Percentiles rank a stretch among this genome's conserved stretches.
Evolutionary conservation across 2,888 invertebrate species (phyloP).

Genomic region (Xiphydria camelus): DNA sequence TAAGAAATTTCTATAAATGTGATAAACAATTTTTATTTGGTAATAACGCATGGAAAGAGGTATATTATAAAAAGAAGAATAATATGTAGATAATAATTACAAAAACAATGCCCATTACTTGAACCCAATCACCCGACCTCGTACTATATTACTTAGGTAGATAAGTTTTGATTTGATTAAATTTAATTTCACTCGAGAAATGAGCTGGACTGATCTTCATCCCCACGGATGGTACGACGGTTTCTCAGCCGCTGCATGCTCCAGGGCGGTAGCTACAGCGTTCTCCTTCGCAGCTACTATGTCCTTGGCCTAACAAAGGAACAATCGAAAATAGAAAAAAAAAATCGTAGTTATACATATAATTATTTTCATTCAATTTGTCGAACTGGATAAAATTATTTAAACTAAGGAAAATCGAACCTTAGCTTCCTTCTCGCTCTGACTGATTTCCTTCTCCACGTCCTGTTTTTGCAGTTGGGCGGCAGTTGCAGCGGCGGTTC

Average conservation of each 20-base stretch:
- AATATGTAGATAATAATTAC: too few relatives aligned
- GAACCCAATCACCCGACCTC: too few relatives aligned
- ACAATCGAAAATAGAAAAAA: constrained; percentile 4
- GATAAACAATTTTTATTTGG: too few relatives aligned
- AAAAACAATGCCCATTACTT: too few relatives aligned
- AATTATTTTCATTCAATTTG: not conserved
- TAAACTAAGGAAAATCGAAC: constrained; percentile 23
- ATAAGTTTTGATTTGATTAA: too few relatives aligned
- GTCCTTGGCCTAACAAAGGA: constrained; percentile 41
- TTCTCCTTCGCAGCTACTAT: constrained; percentile 52
- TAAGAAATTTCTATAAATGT: too few relatives aligned
- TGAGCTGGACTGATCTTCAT: constrained; percentile 23
- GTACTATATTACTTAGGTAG: too few relatives aligned
- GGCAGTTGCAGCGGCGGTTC: constrained; percentile 71
- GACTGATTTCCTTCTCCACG: constrained; percentile 52
- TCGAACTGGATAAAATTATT: not conserved
- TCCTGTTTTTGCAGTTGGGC: constrained; percentile 67
- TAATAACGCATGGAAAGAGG: too few relatives aligned
- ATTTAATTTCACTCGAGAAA: too few relatives aligned
- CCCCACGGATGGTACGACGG: constrained; percentile 44
- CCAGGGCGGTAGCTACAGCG: constrained; percentile 49
- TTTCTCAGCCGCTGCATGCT: constrained; percentile 40
- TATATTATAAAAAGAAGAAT: too few relatives aligned
- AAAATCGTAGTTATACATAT: not conserved
- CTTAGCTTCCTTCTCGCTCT: constrained; percentile 52